A percentile compares a stretch with the other conserved stretches of the same genome.
Conservation (phyloP, 2,113 vertebrate genomes). For the Hippocampus abdominalis region DNA sequence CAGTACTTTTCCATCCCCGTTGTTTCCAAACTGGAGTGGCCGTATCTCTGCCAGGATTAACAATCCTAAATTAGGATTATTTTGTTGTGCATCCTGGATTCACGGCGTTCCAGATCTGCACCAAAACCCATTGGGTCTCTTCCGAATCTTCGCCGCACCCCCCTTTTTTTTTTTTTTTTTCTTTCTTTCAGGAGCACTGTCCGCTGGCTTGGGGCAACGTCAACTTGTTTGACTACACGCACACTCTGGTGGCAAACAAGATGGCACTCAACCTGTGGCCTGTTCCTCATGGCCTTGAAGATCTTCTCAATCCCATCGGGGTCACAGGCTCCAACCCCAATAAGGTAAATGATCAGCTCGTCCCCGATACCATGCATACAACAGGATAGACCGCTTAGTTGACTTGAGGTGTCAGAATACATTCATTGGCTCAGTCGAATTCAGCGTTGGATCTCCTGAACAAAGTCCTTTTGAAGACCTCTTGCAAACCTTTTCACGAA, state of each 20-base stretch:
- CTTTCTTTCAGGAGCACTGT: conserved; percentile 68
- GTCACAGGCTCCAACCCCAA: conserved; percentile 97
- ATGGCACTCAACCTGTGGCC: conserved; percentile 98
- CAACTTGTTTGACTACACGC: conserved; percentile 97
- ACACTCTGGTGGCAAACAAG: conserved; percentile 94
- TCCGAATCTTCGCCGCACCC: too few species aligned
- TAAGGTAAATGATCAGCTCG: conserved; percentile 74
- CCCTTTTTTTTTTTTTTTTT: neutral
- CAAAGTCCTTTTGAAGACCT: neutral
- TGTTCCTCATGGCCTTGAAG: conserved; percentile 95
- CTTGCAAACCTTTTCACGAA: neutral
- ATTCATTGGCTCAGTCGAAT: neutral
- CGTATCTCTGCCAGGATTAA: neutral
- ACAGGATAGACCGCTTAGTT: neutral
- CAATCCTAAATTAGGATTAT: neutral
- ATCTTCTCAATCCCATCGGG: conserved; percentile 93
- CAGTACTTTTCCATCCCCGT: neutral
- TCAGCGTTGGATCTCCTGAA: neutral
- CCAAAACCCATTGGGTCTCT: too few species aligned
- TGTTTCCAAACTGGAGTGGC: neutral
- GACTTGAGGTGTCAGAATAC: neutral
- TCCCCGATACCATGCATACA: neutral
- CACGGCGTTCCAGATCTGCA: too few species aligned
- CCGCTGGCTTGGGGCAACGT: conserved; percentile 97
- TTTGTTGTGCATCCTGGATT: too few species aligned